Conservation (phyloP, 2,888 invertebrate genomes). For the Sinelater perroti region DNA sequence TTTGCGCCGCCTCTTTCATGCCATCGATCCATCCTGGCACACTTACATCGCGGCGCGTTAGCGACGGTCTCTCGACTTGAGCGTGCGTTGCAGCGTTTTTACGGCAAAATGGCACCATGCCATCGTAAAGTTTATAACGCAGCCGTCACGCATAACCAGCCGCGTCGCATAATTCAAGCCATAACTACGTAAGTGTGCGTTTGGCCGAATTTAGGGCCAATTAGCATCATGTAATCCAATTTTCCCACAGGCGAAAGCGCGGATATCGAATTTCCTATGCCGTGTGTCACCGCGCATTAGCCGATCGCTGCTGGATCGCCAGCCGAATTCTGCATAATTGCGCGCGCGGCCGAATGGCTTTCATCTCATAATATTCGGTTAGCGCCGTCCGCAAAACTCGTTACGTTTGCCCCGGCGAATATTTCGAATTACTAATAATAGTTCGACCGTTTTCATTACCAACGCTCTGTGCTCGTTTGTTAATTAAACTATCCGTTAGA, state of each 20-base stretch:
- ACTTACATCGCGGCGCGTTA: too few species aligned
- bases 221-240: slow-evolving; percentile 10
- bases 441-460: slow-evolving; percentile 7
- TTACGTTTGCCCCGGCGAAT: slow-evolving; percentile 3
- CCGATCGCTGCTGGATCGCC: background rate
- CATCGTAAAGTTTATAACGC: slow-evolving; percentile 3
- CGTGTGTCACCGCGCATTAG: background rate
- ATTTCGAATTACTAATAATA: slow-evolving; percentile 11
- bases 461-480: background rate
- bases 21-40: too few species aligned
- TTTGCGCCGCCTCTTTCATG: too few species aligned
- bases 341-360: slow-evolving; percentile 7
- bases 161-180: background rate
- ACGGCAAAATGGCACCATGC: background rate
- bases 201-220: background rate
- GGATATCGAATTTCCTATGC: too few species aligned
- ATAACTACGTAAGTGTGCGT: background rate
- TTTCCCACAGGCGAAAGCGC: background rate
- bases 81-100: background rate
- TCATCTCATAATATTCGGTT: slow-evolving; percentile 2
- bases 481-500: slow-evolving; percentile 3
- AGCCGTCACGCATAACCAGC: slow-evolving; percentile 2
- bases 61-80: background rate
- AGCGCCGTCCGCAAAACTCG: slow-evolving; percentile 6
- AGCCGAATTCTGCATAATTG: slow-evolving; percentile 13